Conservation (phyloP, 2,113 vertebrate genomes). For the Thymallus thymallus region DNA sequence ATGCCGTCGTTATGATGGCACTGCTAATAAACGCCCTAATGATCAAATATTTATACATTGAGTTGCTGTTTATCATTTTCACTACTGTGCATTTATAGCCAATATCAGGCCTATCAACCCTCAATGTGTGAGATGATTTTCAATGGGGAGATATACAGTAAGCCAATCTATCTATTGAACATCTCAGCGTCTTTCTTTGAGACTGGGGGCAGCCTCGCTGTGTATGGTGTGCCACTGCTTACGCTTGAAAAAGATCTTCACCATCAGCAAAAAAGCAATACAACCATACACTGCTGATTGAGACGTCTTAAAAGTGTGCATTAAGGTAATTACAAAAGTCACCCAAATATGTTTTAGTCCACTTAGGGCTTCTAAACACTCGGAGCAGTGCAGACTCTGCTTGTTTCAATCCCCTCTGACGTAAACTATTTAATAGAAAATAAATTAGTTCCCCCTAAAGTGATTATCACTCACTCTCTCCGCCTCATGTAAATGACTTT, state of each 20-base stretch:
- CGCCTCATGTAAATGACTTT: constrained; percentile 71
- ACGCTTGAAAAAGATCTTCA: constrained; percentile 57
- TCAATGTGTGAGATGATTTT: constrained; percentile 51
- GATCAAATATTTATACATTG: constrained; percentile 43
- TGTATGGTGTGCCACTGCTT: constrained; percentile 51
- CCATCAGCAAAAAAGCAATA: constrained; percentile 62
- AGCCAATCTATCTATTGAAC: constrained; percentile 49
- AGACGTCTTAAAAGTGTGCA: constrained; percentile 68
- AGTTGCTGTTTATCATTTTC: constrained; percentile 23
- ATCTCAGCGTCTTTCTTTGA: constrained; percentile 31
- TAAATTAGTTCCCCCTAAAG: constrained; percentile 69
- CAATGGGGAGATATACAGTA: constrained; percentile 30
- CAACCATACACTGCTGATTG: constrained; percentile 57
- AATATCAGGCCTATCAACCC: constrained; percentile 43
- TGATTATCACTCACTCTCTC: constrained; percentile 68
- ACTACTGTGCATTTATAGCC: constrained; percentile 38
- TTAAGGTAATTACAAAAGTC: constrained; percentile 71
- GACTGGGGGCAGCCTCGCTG: constrained; percentile 28
- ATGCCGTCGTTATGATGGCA: constrained; percentile 1
- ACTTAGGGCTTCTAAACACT: constrained; percentile 63
- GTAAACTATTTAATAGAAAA: constrained; percentile 69
- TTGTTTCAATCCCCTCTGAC: constrained; percentile 62
- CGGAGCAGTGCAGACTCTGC: constrained; percentile 51
- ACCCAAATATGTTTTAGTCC: constrained; percentile 65
- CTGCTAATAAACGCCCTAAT: constrained; percentile 25